These are phyloP conservation scores for Cisticola juncidis DNA, from an alignment of 2,113 vertebrate genomes.

Conservation along the genomic window DNA sequence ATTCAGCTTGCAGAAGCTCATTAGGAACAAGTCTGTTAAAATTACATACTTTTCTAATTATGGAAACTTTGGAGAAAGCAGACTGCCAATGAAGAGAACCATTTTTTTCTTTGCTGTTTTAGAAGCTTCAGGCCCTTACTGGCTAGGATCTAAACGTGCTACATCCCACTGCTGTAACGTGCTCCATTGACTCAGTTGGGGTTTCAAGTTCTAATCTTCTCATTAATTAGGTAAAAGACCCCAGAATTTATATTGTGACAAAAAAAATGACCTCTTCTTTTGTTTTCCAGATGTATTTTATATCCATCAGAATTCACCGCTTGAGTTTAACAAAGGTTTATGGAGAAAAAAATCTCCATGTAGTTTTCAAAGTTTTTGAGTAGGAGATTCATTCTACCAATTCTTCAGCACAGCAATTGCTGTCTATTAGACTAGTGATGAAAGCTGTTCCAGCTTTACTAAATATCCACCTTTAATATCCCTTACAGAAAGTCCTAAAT, in stretches of 20 bases:
- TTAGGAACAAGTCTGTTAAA: background rate
- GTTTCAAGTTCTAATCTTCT: background rate
- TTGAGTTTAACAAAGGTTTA: background rate
- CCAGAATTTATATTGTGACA: background rate
- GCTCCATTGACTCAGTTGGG: background rate
- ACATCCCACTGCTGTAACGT: background rate
- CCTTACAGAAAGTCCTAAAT: background rate
- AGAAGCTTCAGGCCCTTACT: background rate
- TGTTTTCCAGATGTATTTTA: background rate
- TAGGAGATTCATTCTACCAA: background rate
- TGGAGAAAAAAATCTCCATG: background rate
- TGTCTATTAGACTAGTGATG: background rate
- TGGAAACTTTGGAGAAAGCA: background rate
- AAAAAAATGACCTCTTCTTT: background rate
- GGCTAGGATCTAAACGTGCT: background rate
- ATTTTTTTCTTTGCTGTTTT: constrained; percentile 8
- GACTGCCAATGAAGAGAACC: background rate
- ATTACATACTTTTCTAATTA: background rate
- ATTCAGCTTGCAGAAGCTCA: background rate
- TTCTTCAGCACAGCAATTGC: background rate
- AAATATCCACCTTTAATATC: background rate
- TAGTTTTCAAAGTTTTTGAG: background rate
- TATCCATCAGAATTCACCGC: background rate
- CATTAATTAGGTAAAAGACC: background rate
- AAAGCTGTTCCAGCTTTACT: background rate